Conservation (phyloP, 2,113 vertebrate genomes). For the Regulus satrapa region DNA sequence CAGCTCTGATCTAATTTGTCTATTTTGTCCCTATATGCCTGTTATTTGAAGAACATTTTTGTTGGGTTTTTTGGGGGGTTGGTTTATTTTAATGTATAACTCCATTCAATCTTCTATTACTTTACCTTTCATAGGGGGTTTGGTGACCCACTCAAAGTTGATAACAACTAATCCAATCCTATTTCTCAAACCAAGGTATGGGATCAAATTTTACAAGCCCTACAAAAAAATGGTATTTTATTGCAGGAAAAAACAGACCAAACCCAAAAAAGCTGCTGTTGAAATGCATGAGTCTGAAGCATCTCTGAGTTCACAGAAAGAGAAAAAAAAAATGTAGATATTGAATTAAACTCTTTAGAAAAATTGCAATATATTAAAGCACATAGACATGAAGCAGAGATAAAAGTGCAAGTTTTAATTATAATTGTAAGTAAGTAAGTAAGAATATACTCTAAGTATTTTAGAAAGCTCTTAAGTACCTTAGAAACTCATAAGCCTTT, state of each 20-base stretch:
- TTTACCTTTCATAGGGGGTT: background rate
- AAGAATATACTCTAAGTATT: too few species aligned
- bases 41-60: background rate
- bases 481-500: too few species aligned
- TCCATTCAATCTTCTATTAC: background rate
- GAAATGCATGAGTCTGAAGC: too few species aligned
- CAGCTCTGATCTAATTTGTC: background rate
- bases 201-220: background rate
- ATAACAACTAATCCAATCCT: background rate
- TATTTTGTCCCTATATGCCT: background rate
- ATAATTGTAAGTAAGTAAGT: too few species aligned
- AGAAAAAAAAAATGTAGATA: too few species aligned
- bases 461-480: too few species aligned
- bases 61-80: accelerated
- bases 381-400: too few species aligned
- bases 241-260: background rate
- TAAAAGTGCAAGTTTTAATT: too few species aligned
- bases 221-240: background rate
- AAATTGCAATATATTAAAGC: too few species aligned
- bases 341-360: too few species aligned
- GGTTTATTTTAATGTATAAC: background rate
- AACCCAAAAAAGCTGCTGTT: background rate
- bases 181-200: background rate
- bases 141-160: background rate
- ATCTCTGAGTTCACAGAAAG: too few species aligned